Evolutionary conservation across 2,797 vertebrate species (phyloP).

Genomic region (Tadarida brasiliensis): DNA sequence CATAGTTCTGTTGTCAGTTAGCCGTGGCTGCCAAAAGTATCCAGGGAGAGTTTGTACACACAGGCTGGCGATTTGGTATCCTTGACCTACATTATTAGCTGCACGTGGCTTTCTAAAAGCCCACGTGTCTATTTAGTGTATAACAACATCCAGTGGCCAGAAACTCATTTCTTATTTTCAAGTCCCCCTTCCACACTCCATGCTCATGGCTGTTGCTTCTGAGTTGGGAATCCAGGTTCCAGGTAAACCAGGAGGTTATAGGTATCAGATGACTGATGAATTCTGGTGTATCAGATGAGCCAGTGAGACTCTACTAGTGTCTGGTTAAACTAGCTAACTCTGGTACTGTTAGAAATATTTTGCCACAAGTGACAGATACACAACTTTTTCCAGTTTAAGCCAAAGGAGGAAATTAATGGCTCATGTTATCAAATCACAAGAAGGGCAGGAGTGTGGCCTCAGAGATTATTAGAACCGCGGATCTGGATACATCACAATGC

Average conservation of each 20-base stretch:
- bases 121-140: neutral
- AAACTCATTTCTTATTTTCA: neutral
- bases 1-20: neutral
- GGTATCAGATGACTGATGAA: neutral
- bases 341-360: neutral
- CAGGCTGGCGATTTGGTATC: neutral
- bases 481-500: neutral
- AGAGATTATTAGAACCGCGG: neutral
- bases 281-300: neutral
- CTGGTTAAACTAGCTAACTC: neutral
- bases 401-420: neutral
- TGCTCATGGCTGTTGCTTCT: neutral
- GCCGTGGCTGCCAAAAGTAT: neutral
- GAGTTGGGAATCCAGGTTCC: neutral
- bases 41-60: neutral
- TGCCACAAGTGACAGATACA: neutral
- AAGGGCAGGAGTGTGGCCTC: neutral
- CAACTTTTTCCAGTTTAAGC: neutral
- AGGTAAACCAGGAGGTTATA: neutral
- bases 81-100: neutral
- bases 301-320: neutral
- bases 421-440: neutral
- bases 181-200: fast-evolving
- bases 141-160: neutral
- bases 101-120: neutral